Conservation (phyloP, 2,797 vertebrate genomes). For the Apodemus agrarius region DNA sequence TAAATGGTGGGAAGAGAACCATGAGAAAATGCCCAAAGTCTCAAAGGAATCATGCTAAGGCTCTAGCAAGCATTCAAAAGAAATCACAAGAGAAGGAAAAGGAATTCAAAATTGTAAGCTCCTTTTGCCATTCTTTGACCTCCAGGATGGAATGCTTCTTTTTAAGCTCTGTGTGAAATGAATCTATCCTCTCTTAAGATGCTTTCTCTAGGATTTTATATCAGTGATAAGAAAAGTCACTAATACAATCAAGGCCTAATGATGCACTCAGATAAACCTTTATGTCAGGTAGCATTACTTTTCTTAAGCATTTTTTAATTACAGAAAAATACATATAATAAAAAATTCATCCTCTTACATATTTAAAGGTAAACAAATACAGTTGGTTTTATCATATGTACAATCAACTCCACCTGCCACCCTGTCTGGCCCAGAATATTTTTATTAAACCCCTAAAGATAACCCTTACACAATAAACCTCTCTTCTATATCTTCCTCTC, state of each 20-base stretch:
- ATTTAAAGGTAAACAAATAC: not conserved
- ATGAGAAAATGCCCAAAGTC: not conserved
- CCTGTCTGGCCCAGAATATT: not conserved
- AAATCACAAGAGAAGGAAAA: not conserved
- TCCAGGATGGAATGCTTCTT: not conserved
- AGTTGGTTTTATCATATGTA: not conserved
- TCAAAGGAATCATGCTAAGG: not conserved
- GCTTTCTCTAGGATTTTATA: not conserved
- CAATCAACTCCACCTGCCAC: not conserved
- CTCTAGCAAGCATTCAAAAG: not conserved
- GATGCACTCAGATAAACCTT: not conserved
- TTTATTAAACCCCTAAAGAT: not conserved
- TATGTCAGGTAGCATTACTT: not conserved
- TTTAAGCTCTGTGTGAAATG: not conserved
- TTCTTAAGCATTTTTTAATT: not conserved
- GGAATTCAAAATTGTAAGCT: not conserved
- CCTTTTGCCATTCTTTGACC: not conserved
- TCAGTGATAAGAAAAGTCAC: not conserved
- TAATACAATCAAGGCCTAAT: not conserved
- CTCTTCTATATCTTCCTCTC: not conserved
- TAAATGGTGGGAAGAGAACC: not conserved
- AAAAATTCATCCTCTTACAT: not conserved
- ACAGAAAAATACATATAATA: not conserved
- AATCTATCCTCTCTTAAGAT: not conserved
- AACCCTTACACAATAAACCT: not conserved